Evolutionary conservation across 2,888 invertebrate genomes (phyloP), one percentile per base, ranked within the genome.

Genomic region (Rhagonycha fulva): DNA sequence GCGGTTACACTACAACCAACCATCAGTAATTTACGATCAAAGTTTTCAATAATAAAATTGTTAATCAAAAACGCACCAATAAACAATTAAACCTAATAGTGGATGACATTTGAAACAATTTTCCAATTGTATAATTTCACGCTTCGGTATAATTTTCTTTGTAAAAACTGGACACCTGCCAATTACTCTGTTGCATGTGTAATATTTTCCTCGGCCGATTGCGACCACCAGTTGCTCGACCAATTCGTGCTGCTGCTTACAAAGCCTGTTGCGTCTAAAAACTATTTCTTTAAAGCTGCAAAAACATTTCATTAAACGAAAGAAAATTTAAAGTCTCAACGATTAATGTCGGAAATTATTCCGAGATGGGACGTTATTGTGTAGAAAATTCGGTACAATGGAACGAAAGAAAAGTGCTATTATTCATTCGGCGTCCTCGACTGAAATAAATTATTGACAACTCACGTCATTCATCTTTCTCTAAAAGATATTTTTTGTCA

Each of bases 151-250:
- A 68, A 75, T 68, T 76, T 76, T 76, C 69, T 68, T 76, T 62
- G 68, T 30, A 76, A 76, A 73, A 62, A 62, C 80, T 82, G 84
- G 83, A 83, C 80, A 82, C 85, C 85, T 86, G 87, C 87, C 87
- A 87, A 87, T 87, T 87, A 87, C 83, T 76, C 84, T 87, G 86
- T 86, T 87, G 87, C 87, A 87, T 86, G 86, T 84, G 86, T 85
- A 85, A 86, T 86, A 86, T 85, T 86, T 86, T 86, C 84, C 80
- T 81, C 79, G 80, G 78, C 78, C 78, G 84, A 82, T 84, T 86
- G 86, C 87, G 87, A 87, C 88, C 88, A 88, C 88, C 88, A 88
- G 88, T 88, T 88, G 88, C 88, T 86, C 75, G 68, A 71, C 71
- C 78, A 78, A 78, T 78, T 80, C 74, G 77, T 74, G 77, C 75